Evolutionary conservation across 1,140 invertebrate genomes (phyloP), one percentile per base, ranked within the genome.

Genomic region (Diploscapter pachys): DNA sequence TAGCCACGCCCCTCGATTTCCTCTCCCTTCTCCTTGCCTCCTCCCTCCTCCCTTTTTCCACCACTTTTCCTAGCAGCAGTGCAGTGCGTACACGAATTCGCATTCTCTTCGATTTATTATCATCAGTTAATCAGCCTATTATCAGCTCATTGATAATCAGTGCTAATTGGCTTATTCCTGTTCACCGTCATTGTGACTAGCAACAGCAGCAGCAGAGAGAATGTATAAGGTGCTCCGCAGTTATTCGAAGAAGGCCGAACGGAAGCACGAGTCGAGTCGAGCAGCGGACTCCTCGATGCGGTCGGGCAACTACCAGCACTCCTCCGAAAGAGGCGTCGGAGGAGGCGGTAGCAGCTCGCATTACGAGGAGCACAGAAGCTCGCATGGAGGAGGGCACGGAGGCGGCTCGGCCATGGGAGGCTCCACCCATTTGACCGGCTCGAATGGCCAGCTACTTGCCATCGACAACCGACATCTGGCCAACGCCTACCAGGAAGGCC

Each of bases 221-320:
- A 83, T 85, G 83, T 82, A 80, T 64, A 83, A 83, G 71, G 83
- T 83, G 51, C 67, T 81, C 4, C 71, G 78, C 63, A 75, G 67
- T 11, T 85, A 80, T 68, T 81, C 81, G 52, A 75, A 77, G 50
- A 83, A 83, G 68, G 76, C 81, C 11, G 80, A 85, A 71, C 74
- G 80, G 6, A 85, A 85, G 66, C 83, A 84, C 54, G 83, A 83
- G 53, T 65, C 63, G 48, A 73, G 74, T 8, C 77, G 81, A 56
- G 70, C 74, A 51, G 71, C 70, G 11, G 49, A 61, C 9, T 64
- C 63, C 13, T 13, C 59, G 49, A 65, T 31, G 51, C 55, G 57
- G 6, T 53, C 52, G 4, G 71, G 71, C 48, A 54, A 61, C 8
- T 78, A 66, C 61, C 68, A 78, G 57, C 65, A 74, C 5, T 77